Conservation (phyloP, 2,797 vertebrate genomes). For the Threskiornis aethiopicus region DNA sequence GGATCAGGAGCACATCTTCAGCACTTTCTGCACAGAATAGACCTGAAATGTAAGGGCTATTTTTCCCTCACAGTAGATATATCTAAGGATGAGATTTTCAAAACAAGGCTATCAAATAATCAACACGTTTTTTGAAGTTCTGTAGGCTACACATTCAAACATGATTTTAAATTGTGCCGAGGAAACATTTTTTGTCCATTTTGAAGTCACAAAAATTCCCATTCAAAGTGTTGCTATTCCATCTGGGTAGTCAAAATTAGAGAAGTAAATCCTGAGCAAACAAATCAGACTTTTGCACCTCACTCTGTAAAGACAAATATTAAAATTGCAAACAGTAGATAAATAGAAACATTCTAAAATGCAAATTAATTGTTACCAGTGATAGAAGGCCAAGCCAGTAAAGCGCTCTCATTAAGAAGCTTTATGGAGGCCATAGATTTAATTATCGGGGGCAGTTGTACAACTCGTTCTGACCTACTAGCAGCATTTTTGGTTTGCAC, state of each 20-base stretch:
- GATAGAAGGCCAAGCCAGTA: constrained; percentile 32
- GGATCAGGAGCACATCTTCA: neutral
- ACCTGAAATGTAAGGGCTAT: neutral
- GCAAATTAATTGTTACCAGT: constrained; percentile 52
- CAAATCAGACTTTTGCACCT: constrained; percentile 56
- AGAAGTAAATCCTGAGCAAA: constrained; percentile 44
- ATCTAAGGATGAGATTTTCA: neutral
- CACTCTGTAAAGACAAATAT: constrained; percentile 36
- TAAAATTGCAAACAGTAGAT: constrained; percentile 39
- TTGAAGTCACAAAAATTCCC: constrained; percentile 3
- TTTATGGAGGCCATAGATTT: constrained; percentile 63
- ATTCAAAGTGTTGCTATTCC: neutral
- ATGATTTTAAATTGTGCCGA: neutral
- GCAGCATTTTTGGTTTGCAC: constrained; percentile 48
- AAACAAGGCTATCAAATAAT: neutral
- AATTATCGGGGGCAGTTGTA: constrained; percentile 59
- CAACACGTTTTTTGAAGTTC: neutral
- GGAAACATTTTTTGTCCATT: neutral
- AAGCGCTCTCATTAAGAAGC: constrained; percentile 43
- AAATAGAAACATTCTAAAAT: constrained; percentile 50
- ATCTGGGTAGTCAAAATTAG: constrained; percentile 41
- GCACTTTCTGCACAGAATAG: neutral
- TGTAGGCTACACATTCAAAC: neutral
- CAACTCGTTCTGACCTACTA: constrained; percentile 40
- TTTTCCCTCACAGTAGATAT: neutral